Base-by-base conservation (phyloP, 2,797 vertebrate genomes). In the Apogon hyalosoma region DNA sequence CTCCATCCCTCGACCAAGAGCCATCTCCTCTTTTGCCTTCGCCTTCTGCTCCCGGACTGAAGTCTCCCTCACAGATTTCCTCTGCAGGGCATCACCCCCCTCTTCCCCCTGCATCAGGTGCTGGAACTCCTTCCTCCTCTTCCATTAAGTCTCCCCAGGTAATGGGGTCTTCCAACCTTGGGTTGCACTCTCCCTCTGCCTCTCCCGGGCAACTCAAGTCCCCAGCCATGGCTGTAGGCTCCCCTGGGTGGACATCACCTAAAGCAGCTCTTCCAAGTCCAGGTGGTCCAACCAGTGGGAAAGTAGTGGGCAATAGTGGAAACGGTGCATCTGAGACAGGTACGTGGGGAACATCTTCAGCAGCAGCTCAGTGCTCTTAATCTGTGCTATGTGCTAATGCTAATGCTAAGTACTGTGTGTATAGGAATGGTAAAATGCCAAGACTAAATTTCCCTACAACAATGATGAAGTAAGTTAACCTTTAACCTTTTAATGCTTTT, bases 251-350 rank as follows among this genome's bases (percentile, higher is more conserved):
- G 97, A 87, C 31, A 52, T 95, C 8, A 88, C 97, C 92, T 12
- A 98, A 98, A 91, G 94, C 95, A 3, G 89, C 95, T 80, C 93
- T 97, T 91, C 94, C 96, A 51, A 99, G 98, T 90, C 97, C 97
- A 0, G 95, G 95, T 13, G 94, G 94, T 65, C 92, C 91, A 69
- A 88, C 93, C 66, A 78, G 83, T 62, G 91, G 88, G 45, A 95
- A 94, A 75, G 80, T 85, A 11, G 58, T 87, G 21, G 93, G 93
- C 24, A 95, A 93, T 24, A 91, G 92, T 65, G 93, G 93, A 45
- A 88, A 81, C 76, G 88, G 85, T 69, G 93, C 92, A 53, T 90
- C 96, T 62, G 97, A 98, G 46, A 96, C 95, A 85, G 96, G 97
- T 99, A 92, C 59, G 86, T 11, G 21, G 21, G 21, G 21, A 24